Base-by-base conservation (phyloP, 2,797 vertebrate species). In the Mycteria americana region DNA sequence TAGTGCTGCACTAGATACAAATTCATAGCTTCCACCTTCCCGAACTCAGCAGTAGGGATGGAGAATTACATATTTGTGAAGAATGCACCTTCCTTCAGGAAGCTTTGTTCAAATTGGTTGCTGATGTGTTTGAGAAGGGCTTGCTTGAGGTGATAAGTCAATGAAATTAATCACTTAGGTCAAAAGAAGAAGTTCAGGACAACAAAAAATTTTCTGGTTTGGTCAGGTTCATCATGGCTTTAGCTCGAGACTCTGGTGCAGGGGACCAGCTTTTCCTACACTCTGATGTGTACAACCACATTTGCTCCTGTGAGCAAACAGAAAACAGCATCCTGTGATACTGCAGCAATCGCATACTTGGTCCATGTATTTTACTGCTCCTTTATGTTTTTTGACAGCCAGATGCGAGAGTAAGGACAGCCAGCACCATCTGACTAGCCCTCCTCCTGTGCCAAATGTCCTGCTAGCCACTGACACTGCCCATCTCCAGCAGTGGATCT, bases 231-330 rank as follows among this genome's bases (percentile, higher is more conserved):
- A 54, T 69, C 2, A 8, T 19, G 31, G 37, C 28, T 92, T 91
- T 50, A 67, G 35, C 39, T 82, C 4, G 5, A 88, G 69, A 28
- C 12, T 41, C 27, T 19, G 63, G 57, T 57, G 41, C 37, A 68
- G 6, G 28, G 18, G 7, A 82, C 6, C 70, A 69, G 70, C 10
- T 87, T 75, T 72, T 84, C 62, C 70, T 78, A 5, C 5, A 11
- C 70, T 48, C 33, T 21, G 6, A 50, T 25, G 18, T 10, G 19
- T 50, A 33, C 16, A 88, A 25, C 15, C 13, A 12, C 43, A 51
- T 67, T 69, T 0, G 0, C 18, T 53, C 23, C 57, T 54, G 21
- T 0, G 13, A 73, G 45, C 30, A 62, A 56, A 62, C 17, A 76
- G 67, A 85, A 59, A 77, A 68, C 14, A 46, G 51, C 67, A 64